phyloP scores from a whole-genome alignment of 1,140 invertebrate species.

The Armadillidium nasatum region DNA sequence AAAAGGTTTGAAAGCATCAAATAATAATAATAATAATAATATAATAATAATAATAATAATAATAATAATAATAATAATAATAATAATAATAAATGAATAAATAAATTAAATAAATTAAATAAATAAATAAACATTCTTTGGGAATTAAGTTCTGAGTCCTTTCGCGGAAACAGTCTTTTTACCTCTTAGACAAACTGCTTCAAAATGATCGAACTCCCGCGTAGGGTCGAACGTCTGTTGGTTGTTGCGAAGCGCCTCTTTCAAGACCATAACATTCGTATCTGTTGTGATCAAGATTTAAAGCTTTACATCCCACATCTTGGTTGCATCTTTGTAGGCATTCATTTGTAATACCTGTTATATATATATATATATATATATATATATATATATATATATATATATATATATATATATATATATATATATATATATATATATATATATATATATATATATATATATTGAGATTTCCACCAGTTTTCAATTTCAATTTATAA shows the following conservation, averaged over 20 bases:
- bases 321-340: constrained; percentile 22
- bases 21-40: too few relatives aligned
- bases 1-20: too few relatives aligned
- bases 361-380: constrained; percentile 48
- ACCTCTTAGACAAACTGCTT: constrained; percentile 25
- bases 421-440: constrained; percentile 56
- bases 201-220: constrained; percentile 26
- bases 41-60: too few relatives aligned
- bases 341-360: constrained; percentile 22
- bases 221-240: constrained; percentile 23
- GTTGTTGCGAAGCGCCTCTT: constrained; percentile 1
- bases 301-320: constrained; percentile 2
- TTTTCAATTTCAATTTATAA: too few relatives aligned
- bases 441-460: constrained; percentile 18
- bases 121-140: not conserved
- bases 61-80: too few relatives aligned
- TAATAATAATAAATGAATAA: too few relatives aligned
- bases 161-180: not conserved
- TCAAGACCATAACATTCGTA: constrained; percentile 27
- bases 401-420: constrained; percentile 47
- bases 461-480: not conserved
- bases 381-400: constrained; percentile 56
- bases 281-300: constrained; percentile 28
- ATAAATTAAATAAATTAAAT: not conserved
- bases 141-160: not conserved